Base-by-base conservation (phyloP, 1,140 invertebrate species). In the Piezodorus guildinii region DNA sequence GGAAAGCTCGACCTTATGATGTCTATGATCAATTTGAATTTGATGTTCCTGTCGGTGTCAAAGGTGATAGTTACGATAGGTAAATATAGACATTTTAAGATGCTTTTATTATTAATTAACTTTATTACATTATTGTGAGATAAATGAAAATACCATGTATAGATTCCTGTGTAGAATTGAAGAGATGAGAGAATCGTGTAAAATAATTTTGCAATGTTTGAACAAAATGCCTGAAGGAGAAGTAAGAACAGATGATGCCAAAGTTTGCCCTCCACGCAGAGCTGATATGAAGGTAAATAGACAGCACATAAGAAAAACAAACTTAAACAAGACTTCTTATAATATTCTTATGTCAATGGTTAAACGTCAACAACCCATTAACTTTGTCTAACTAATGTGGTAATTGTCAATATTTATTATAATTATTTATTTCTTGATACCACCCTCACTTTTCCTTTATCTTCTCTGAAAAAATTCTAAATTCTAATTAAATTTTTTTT, bases 221-320 rank as follows among this genome's bases (percentile, higher is more conserved):
- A 98, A 99, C 75, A 81, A 97, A 76, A 98, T 99, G 95, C 96
- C 96, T 3, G 67, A 83, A 14, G 96, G 96, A 2, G 94, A 98
- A 77, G 80, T 98, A 19, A 90, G 91, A 76, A 87, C 89, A 0
- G 96, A 99, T 74, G 96, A 99, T 75, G 83, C 88, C 45, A 99
- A 99, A 78, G 79, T 98, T 8, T 83, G 85, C 0, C 88, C 94
- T 27, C 96, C 96, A 12, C 85, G 81, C n/a, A 78, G 96, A 61
- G 80, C 82, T 43, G 95, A 96, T 79, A 97, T 97, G 94, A 97
- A 97, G 79, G 86, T 86, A 74, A 62, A 44, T 45, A 14, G 19
- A 39, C 6, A 10, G 6, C 34, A 39, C 34, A 10, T 8, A 30
- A 30, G 8, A 30, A 30, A 30, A 30, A 4, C 8, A 30, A 30